Base-by-base conservation (phyloP, 2,797 vertebrate species). In the Neosilurus hyrtlii region DNA sequence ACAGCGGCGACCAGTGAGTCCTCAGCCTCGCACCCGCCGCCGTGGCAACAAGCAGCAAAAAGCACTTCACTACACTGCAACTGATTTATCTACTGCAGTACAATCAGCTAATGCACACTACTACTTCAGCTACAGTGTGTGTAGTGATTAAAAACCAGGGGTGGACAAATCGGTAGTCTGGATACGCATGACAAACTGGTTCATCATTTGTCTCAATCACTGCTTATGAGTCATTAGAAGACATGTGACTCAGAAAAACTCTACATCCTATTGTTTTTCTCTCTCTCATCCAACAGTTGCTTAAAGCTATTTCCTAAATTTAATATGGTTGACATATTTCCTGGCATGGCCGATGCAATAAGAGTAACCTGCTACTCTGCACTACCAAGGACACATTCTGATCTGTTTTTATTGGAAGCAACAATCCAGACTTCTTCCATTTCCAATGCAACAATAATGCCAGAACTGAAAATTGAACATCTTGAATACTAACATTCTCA, bases 1-100 rank as follows among this genome's bases (percentile, higher is more conserved):
- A 91, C 90, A 91, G 89, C 86, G 87, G 87, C 83, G 89, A 88
- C 86, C 86, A 66, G 88, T 90, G 87, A 90, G 87, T 88, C 85
- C 88, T 2, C 30, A 63, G 11, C 43, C 52, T 83, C 83, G 80
- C 79, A 82, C 82, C 85, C 82, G 83, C 86, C 83, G 87, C 85
- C 85, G 86, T 86, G 87, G 81, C 84, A 86, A 87, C 86, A 87
- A 86, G 80, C 89, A 88, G 87, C 86, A 84, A 81, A 85, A 83
- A 87, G 86, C 86, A 87, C 87, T 86, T 80, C 24, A 73, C 88
- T 87, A 88, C 85, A 79, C 87, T 87, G 51, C 24, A 65, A 66
- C 83, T 61, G 67, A 73, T 79, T 85, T n/a, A 49, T 56, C 74
- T 85, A 82, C 80, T 51, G 16, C 59, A 66, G 80, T 56, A 73